These are phyloP conservation scores for Syngnathus rostellatus DNA, from an alignment of 2,797 vertebrate species.

Conservation along the genomic window DNA sequence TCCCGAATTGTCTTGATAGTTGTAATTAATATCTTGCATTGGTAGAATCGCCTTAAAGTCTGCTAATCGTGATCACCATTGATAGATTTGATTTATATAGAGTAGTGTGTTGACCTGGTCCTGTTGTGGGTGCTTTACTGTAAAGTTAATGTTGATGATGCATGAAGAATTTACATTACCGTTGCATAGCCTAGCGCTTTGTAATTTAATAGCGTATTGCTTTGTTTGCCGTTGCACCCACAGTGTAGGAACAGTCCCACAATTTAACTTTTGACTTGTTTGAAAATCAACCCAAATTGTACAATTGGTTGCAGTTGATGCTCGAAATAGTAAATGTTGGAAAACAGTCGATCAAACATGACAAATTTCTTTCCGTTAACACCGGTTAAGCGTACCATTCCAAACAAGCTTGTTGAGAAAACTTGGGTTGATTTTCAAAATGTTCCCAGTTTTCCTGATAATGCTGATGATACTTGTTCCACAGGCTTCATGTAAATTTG, in stretches of 20 bases:
- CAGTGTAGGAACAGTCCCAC: constrained; percentile 10
- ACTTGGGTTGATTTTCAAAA: constrained; percentile 41
- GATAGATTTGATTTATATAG: constrained; percentile 10
- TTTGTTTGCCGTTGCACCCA: not conserved
- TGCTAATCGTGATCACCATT: constrained; percentile 3
- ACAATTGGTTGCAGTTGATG: not conserved
- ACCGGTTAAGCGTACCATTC: not conserved
- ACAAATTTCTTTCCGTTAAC: not conserved
- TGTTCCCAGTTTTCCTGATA: constrained; percentile 42
- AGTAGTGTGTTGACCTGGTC: constrained; percentile 13
- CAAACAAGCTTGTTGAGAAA: constrained; percentile 1
- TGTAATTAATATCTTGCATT: not conserved
- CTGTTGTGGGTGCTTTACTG: constrained; percentile 9
- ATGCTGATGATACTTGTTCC: constrained; percentile 51
- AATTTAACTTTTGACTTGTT: constrained; percentile 12
- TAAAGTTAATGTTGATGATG: not conserved
- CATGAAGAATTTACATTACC: not conserved
- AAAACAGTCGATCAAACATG: not conserved
- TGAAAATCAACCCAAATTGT: constrained; percentile 36
- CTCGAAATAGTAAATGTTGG: not conserved
- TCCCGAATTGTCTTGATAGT: not conserved
- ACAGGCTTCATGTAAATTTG: constrained; percentile 50
- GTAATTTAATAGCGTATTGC: not conserved
- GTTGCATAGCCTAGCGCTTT: not conserved
- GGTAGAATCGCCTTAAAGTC: constrained; percentile 1